phyloP scores from a whole-genome alignment of 2,888 invertebrate genomes.

The Operophtera brumata region DNA sequence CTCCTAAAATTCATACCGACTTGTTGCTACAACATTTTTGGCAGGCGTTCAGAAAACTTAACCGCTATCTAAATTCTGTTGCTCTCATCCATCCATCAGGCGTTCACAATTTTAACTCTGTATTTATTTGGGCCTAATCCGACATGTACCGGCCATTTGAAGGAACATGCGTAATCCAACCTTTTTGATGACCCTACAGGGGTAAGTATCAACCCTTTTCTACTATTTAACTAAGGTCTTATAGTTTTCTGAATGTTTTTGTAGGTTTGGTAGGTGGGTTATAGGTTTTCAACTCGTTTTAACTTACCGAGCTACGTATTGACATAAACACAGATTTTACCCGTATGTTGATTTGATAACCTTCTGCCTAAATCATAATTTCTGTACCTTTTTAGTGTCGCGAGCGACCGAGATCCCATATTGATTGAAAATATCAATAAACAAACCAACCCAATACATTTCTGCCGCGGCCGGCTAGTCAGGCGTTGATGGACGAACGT shows the following conservation, averaged over 20 bases:
- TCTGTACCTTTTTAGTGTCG: too few species aligned
- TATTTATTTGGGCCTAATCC: slow-evolving; percentile 50
- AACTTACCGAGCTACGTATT: too few species aligned
- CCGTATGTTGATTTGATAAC: too few species aligned
- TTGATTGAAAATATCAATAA: too few species aligned
- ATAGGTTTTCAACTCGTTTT: not conserved
- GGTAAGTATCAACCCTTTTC: slow-evolving; percentile 41
- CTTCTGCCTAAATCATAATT: too few species aligned
- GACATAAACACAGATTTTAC: too few species aligned
- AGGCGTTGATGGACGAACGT: too few species aligned
- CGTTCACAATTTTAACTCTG: slow-evolving; percentile 10
- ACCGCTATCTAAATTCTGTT: slow-evolving; percentile 5
- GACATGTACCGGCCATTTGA: slow-evolving; percentile 50
- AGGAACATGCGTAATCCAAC: slow-evolving; percentile 54
- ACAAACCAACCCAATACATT: too few species aligned
- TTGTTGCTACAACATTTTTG: slow-evolving; percentile 26
- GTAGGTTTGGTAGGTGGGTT: too few species aligned
- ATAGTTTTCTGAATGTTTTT: slow-evolving; percentile 32
- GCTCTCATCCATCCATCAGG: slow-evolving; percentile 4
- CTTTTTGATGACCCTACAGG: slow-evolving; percentile 47
- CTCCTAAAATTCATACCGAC: not conserved
- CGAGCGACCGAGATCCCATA: too few species aligned
- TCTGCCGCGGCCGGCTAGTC: too few species aligned
- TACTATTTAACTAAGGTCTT: slow-evolving; percentile 44
- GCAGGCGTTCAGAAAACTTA: slow-evolving; percentile 23